These are phyloP conservation scores for Hartigia nigra DNA, from an alignment of 2,888 invertebrate genomes.

Conservation along the genomic window DNA sequence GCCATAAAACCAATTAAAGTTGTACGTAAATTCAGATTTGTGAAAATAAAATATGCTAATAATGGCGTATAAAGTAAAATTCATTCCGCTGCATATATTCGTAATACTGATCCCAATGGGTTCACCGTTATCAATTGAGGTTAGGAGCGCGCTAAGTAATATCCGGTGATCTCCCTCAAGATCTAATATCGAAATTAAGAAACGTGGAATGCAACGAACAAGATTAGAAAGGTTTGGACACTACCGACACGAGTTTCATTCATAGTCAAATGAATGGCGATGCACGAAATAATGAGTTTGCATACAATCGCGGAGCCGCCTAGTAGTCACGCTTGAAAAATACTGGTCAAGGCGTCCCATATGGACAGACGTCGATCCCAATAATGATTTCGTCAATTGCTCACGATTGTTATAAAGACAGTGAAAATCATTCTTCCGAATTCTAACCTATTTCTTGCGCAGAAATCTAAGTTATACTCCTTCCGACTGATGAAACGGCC, in stretches of 20 bases:
- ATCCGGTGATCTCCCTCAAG: background rate
- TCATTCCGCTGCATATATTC: no score
- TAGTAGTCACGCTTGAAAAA: constrained; percentile 40
- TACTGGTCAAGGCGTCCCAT: constrained; percentile 44
- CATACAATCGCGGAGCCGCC: constrained; percentile 48
- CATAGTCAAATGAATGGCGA: constrained; percentile 14
- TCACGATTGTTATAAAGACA: background rate
- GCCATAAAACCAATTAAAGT: background rate
- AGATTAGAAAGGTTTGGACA: background rate
- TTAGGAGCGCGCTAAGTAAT: background rate
- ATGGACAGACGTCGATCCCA: background rate
- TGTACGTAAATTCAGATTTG: background rate
- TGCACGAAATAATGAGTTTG: constrained; percentile 49
- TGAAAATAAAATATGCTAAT: background rate
- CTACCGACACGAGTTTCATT: background rate
- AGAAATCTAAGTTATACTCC: background rate
- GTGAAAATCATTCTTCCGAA: background rate
- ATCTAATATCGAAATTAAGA: background rate
- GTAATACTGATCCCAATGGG: no score
- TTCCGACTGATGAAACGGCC: background rate
- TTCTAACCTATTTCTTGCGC: background rate
- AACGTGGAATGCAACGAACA: background rate
- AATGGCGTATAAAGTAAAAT: background rate
- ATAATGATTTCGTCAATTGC: background rate
- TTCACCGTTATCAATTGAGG: background rate